Evolutionary conservation across 2,113 vertebrate genomes (phyloP).

Genomic region (Aptenodytes patagonicus): DNA sequence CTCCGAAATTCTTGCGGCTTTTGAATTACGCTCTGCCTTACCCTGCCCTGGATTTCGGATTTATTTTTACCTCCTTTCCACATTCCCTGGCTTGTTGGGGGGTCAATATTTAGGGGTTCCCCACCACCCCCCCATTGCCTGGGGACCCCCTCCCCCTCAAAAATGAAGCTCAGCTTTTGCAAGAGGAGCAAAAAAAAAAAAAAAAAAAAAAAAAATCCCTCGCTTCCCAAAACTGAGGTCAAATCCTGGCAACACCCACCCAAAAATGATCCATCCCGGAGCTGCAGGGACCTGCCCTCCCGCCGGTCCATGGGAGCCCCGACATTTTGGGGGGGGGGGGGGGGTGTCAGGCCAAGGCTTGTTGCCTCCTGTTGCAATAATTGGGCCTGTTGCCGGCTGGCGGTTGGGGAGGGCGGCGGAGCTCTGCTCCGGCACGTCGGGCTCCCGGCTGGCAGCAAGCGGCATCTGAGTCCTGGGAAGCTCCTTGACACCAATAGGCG

Average conservation of each 20-base stretch:
- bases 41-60: background rate
- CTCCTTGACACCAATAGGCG: accelerated
- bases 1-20: background rate
- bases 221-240: background rate
- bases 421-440: accelerated
- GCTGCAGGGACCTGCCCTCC: conserved; percentile 2
- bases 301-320: background rate
- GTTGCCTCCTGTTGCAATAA: background rate
- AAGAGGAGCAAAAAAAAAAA: background rate
- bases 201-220: background rate
- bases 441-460: accelerated
- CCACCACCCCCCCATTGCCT: too few relatives aligned
- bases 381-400: accelerated
- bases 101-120: background rate
- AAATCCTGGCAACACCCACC: background rate
- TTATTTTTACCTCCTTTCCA: background rate
- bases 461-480: background rate
- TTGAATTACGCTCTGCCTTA: background rate
- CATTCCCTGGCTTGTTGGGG: accelerated
- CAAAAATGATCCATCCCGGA: background rate
- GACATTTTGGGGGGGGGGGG: background rate
- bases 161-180: accelerated
- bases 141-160: accelerated
- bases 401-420: background rate
- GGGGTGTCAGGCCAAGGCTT: background rate